phyloP scores from a whole-genome alignment of 1,140 invertebrate genomes.

The Idris sp. region DNA sequence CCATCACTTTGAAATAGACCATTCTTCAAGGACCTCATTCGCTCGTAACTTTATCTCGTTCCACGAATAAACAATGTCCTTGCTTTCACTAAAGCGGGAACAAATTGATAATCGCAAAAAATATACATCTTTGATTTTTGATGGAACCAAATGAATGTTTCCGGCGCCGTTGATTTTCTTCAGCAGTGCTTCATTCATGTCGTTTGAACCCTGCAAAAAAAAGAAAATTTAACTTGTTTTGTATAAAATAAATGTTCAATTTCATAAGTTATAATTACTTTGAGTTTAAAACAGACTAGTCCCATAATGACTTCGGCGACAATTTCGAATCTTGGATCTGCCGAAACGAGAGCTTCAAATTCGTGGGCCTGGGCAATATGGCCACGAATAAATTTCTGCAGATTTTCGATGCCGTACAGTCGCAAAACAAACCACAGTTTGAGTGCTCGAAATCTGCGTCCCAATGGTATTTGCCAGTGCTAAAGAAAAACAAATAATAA shows the following conservation, averaged over 20 bases:
- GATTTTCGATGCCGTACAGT: slow-evolving; percentile 91
- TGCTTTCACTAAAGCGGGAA: slow-evolving; percentile 88
- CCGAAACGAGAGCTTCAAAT: slow-evolving; percentile 85
- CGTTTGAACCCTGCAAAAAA: slow-evolving; percentile 84
- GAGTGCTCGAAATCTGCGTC: slow-evolving; percentile 93
- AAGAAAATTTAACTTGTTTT: slow-evolving; percentile 7
- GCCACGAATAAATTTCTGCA: slow-evolving; percentile 92
- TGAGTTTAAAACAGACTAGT: slow-evolving; percentile 95
- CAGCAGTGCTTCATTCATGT: slow-evolving; percentile 89
- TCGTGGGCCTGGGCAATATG: slow-evolving; percentile 88
- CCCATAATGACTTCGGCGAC: slow-evolving; percentile 92
- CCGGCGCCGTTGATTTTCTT: slow-evolving; percentile 93
- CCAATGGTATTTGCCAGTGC: slow-evolving; percentile 98
- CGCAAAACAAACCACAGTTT: slow-evolving; percentile 98
- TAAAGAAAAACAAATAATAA: slow-evolving; percentile 67
- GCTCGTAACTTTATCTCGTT: slow-evolving; percentile 88
- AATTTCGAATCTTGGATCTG: slow-evolving; percentile 91
- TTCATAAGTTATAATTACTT: slow-evolving; percentile 78
- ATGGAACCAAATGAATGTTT: slow-evolving; percentile 96
- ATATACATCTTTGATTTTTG: slow-evolving; percentile 89
- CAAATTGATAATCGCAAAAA: slow-evolving; percentile 96
- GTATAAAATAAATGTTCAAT: neutral
- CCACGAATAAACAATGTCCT: slow-evolving; percentile 92
- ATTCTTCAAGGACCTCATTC: slow-evolving; percentile 81
- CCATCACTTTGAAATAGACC: slow-evolving; percentile 77